Base-by-base conservation (phyloP, 2,113 vertebrate genomes). In the Chrysochloris asiatica region DNA sequence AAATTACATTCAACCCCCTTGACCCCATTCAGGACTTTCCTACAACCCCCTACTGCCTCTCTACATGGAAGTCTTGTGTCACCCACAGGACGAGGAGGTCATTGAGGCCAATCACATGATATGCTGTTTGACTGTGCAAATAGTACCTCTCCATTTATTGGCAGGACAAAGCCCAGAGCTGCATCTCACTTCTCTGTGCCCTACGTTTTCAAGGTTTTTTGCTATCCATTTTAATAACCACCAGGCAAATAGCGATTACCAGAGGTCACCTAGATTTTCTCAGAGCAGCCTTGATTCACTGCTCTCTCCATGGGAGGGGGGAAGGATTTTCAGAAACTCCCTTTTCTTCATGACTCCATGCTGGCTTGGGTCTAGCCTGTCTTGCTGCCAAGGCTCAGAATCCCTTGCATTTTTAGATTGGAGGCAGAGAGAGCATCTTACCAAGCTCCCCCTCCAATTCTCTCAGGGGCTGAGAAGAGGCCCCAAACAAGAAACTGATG, bases 401-500 rank as follows among this genome's bases (percentile, higher is more conserved):
- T 8, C 71, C 41, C 69, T 78, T 28, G 8, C 41, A 22, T 87
- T 84, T 89, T 90, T 63, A 17, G 36, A 41, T 85, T 71, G 73
- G 82, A 86, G 93, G 52, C 54, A 17, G 38, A 36, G 73, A 76
- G 50, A 36, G 3, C 30, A 65, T 78, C 45, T 75, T 59, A 81
- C 41, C 28, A 33, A 36, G 16, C 48, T 5, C 77, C 75, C 41
- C 73, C 30, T 71, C 28, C 2, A 41, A 65, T 16, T 50, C 82
- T 65, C 69, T 45, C 67, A 41, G 72, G 67, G 36, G 13, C 80
- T 30, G 50, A 59, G 0, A 10, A 65, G 59, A 52, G 90, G 75
- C 73, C 54, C 63, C 72, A 95, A 85, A 93, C 85, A 95, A 95
- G 82, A 95, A 81, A 75, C 38, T 93, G 81, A 72, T 9, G 45